Evolutionary conservation across 2,113 vertebrate genomes (phyloP), one percentile per base, ranked within the genome.

Genomic region (Saguinus imperator): DNA sequence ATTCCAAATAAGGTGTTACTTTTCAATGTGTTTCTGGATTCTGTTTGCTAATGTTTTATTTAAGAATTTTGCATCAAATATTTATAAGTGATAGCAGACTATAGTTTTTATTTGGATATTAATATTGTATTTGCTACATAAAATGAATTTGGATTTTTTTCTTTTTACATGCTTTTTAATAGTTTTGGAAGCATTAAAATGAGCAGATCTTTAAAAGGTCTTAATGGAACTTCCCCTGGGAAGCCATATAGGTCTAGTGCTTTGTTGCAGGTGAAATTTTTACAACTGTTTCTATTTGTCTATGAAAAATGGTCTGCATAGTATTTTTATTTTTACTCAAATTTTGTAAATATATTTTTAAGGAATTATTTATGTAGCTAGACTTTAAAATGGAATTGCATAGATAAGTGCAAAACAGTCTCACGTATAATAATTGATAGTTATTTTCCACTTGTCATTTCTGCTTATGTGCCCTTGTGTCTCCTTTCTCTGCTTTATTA

Each of bases 11-110:
- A 55, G 73, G 45, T 84, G 35, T 75, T 94, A 95, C 70, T 93
- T 89, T 89, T 97, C 76, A 97, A 88, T 77, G 77, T 91, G 72
- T 29, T 96, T n/a, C 55, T 96, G 14, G 35, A 93, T 93, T 89
- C 43, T 87, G 64, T 84, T 94, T 76, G 91, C 73, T 94, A 87
- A 95, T 94, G 70, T 96, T 96, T 96, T 96, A 96, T 85, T 73
- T 93, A 93, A 66, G 12, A 27, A 87, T 94, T 83, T 90, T 91
- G 64, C n/a, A 96, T 97, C 81, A 88, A 91, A 83, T 95, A 95
- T 93, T 93, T 87, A 91, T 88, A 88, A 88, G 32, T 88, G 45
- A 91, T 61, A 61, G 16, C 10, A 81, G 25, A 84, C 7, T 57
- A 17, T 77, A 85, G 43, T 45, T 93, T 96, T 91, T 55, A 81